Conservation (phyloP, 2,888 invertebrate genomes). For the Lasioglossum oenotherae region DNA sequence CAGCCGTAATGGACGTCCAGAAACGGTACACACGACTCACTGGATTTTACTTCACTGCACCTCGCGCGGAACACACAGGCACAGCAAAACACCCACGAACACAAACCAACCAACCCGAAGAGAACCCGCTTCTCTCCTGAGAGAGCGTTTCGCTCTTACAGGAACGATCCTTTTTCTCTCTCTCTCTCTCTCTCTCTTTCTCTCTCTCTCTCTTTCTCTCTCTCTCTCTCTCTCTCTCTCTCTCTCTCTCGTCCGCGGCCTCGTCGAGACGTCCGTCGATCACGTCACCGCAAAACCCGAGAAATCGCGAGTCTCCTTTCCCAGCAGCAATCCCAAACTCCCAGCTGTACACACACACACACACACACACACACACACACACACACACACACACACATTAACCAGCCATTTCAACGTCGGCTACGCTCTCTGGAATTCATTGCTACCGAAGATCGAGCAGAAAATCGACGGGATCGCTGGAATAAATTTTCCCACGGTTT, state of each 20-base stretch:
- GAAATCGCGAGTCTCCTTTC: background rate
- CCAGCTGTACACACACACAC: background rate
- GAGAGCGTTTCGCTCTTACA: background rate
- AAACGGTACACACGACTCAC: slow-evolving; percentile 21
- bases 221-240: background rate
- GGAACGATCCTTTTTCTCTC: background rate
- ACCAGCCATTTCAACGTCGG: background rate
- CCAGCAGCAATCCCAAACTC: background rate
- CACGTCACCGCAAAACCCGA: slow-evolving; percentile 7
- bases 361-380: background rate
- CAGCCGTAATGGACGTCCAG: slow-evolving; percentile 6
- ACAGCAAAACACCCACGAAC: slow-evolving; percentile 4
- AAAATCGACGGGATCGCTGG: no score
- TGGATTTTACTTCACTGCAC: slow-evolving; percentile 43
- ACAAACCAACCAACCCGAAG: slow-evolving; percentile 11
- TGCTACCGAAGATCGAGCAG: no score
- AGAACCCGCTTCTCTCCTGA: background rate
- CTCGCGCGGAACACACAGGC: slow-evolving; percentile 1
- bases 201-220: background rate
- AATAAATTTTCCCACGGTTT: background rate
- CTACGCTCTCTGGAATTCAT: no score
- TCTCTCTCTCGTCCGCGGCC: background rate
- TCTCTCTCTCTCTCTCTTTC: background rate
- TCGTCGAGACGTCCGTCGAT: background rate
- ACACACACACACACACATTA: background rate